Evolutionary conservation across 2,797 vertebrate species (phyloP).

Genomic region (Syndactyla subalaris): DNA sequence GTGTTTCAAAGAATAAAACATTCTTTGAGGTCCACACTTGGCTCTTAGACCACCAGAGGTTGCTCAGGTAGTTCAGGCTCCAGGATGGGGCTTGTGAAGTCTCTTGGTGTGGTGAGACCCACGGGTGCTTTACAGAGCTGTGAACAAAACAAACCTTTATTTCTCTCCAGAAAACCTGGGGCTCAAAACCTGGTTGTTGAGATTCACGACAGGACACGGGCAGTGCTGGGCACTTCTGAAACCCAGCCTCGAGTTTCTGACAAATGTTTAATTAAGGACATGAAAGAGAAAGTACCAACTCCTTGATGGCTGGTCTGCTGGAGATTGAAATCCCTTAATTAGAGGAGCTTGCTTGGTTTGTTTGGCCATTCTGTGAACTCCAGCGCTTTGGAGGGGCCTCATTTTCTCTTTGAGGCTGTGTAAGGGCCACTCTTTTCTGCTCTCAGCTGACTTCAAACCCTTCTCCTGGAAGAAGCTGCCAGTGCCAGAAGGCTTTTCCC

Average conservation of each 20-base stretch:
- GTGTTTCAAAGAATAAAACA: not conserved
- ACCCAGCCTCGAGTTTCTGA: not conserved
- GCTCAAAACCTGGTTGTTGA: not conserved
- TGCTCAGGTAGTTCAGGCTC: not conserved
- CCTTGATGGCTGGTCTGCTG: not conserved
- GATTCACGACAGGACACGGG: not conserved
- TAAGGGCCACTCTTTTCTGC: not conserved
- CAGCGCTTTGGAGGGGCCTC: rapidly evolving
- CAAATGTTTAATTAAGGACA: slow-evolving; percentile 3
- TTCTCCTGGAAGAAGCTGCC: not conserved
- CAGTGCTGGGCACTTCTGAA: not conserved
- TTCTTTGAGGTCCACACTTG: not conserved
- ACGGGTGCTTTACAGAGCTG: rapidly evolving
- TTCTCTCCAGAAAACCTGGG: not conserved
- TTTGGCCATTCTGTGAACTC: not conserved
- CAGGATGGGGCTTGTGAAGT: not conserved
- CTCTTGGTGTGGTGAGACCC: not conserved
- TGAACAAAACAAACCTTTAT: not conserved
- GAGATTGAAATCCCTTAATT: not conserved
- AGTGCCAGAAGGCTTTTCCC: not conserved
- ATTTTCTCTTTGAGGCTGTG: not conserved
- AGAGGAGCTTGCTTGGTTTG: not conserved
- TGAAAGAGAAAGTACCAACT: not conserved
- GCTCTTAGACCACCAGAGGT: not conserved
- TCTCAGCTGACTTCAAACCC: not conserved